A percentile compares a stretch with the other conserved stretches of the same genome.
These are phyloP conservation scores for Phylloscopus collybita DNA, from an alignment of 2,797 vertebrate genomes.

Conservation along the genomic window DNA sequence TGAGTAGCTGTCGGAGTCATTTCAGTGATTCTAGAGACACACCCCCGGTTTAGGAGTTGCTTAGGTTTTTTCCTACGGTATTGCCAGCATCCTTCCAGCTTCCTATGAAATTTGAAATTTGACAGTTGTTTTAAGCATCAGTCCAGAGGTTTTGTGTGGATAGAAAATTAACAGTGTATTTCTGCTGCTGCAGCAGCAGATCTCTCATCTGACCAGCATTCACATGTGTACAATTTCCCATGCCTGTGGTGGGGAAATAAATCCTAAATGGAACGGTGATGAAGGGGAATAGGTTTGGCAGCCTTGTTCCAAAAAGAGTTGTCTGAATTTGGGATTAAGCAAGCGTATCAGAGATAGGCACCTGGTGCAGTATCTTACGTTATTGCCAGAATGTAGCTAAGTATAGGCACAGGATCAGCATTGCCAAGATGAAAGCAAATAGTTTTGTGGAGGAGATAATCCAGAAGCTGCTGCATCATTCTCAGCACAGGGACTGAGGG, in stretches of 20 bases:
- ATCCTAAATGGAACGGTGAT: not conserved
- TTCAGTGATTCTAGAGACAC: not conserved
- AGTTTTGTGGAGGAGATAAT: conserved; percentile 15
- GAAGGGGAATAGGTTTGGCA: not conserved
- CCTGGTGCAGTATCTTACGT: not conserved
- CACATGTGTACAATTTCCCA: not conserved
- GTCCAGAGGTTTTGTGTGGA: not conserved
- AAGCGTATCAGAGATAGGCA: not conserved
- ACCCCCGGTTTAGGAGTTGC: not conserved
- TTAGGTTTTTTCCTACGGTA: not conserved
- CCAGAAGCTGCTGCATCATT: not conserved
- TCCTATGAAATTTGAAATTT: not conserved
- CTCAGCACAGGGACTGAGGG: not conserved
- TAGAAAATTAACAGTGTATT: not conserved
- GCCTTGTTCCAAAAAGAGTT: not conserved
- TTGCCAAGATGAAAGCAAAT: not conserved
- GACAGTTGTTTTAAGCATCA: not conserved
- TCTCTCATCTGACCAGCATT: not conserved
- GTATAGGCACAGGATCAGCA: not conserved
- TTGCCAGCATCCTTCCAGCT: not conserved
- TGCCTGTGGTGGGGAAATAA: not conserved
- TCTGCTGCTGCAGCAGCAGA: not conserved
- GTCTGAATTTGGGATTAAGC: not conserved
- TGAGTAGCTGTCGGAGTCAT: too few relatives aligned
- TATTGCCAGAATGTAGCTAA: not conserved